Evolutionary conservation across 1,140 invertebrate species (phyloP).

Genomic region (Planococcus citri): DNA sequence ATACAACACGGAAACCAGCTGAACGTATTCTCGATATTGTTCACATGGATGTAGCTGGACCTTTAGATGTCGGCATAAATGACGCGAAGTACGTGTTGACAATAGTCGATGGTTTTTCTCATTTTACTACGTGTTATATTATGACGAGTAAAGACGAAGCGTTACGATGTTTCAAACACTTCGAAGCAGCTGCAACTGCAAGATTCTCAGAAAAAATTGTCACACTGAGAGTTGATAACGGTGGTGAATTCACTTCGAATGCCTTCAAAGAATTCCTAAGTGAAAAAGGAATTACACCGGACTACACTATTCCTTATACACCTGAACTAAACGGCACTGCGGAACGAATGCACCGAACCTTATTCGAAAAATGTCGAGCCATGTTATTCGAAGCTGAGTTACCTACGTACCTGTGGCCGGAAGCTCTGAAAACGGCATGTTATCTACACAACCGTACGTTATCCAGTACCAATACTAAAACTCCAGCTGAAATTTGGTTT

Average conservation of each 20-base stretch:
- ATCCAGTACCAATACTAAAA: slow-evolving; percentile 15
- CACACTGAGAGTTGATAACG: background rate
- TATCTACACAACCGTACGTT: slow-evolving; percentile 11
- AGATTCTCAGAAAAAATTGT: too few relatives aligned
- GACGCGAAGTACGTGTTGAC: too few relatives aligned
- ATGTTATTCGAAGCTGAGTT: slow-evolving; percentile 28
- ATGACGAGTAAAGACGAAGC: too few relatives aligned
- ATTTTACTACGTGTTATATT: too few relatives aligned
- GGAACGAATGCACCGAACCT: slow-evolving; percentile 31
- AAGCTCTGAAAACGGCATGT: slow-evolving; percentile 9
- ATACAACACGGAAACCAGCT: too few relatives aligned
- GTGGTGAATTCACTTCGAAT: slow-evolving; percentile 18
- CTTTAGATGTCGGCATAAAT: too few relatives aligned
- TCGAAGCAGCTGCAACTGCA: too few relatives aligned
- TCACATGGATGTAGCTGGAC: too few relatives aligned
- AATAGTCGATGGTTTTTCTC: too few relatives aligned
- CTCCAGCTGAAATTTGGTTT: slow-evolving; percentile 21
- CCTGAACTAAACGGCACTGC: slow-evolving; percentile 32
- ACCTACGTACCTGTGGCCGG: too few relatives aligned
- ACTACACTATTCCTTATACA: slow-evolving; percentile 28
- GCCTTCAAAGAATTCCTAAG: slow-evolving; percentile 9
- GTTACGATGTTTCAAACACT: too few relatives aligned
- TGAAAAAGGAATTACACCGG: slow-evolving; percentile 28
- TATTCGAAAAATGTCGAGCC: slow-evolving; percentile 28
- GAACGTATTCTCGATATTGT: too few relatives aligned